Percentiles rank a stretch among this genome's conserved stretches.
Evolutionary conservation across 2,797 vertebrate genomes (phyloP).

Genomic region (Momotus momota): DNA sequence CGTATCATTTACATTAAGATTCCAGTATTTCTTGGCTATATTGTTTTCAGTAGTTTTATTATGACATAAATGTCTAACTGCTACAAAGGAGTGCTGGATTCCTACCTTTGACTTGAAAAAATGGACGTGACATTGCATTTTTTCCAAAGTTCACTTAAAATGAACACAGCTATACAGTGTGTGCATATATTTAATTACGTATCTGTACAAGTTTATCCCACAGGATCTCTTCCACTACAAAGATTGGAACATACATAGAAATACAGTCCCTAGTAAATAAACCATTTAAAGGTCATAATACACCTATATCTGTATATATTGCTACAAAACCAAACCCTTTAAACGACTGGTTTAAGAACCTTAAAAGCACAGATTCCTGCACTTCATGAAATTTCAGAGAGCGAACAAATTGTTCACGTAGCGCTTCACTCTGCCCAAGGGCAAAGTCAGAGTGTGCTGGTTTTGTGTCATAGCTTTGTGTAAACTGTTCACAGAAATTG

Average conservation of each 20-base stretch:
- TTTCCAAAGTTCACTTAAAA: neutral
- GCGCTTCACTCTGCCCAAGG: neutral
- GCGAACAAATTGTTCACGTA: neutral
- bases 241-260: neutral
- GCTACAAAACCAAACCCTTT: constrained; percentile 18
- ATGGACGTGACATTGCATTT: neutral
- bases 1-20: neutral
- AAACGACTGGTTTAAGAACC: constrained; percentile 1
- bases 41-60: neutral
- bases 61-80: neutral
- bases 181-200: constrained; percentile 14
- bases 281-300: neutral
- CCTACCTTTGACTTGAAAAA: neutral
- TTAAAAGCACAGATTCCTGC: neutral
- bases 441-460: neutral
- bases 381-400: neutral
- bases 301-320: constrained; percentile 15
- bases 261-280: constrained; percentile 9
- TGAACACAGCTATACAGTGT: neutral
- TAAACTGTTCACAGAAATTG: neutral
- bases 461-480: neutral
- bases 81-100: neutral
- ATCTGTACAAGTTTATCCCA: neutral
- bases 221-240: neutral
- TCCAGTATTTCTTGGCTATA: neutral